Conservation (phyloP, 1,140 invertebrate genomes). For the Leptonema lineaticorne region DNA sequence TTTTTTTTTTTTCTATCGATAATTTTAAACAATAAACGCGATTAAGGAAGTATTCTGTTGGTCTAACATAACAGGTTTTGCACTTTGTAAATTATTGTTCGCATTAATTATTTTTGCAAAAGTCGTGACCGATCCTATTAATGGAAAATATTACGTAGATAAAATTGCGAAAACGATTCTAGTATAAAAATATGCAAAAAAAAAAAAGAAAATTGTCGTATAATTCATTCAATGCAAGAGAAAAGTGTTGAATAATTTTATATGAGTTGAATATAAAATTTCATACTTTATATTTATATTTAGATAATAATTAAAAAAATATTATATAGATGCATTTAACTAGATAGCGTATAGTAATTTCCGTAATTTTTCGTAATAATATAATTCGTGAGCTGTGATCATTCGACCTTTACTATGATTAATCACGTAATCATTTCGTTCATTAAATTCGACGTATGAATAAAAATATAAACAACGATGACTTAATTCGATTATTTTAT, state of each 20-base stretch:
- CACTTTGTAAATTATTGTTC: not conserved
- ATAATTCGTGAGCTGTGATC: not conserved
- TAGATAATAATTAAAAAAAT: no score
- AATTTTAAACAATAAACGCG: not conserved
- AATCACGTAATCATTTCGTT: not conserved
- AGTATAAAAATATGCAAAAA: not conserved
- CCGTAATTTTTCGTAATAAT: not conserved
- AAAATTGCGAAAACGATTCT: no score
- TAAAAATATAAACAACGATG: not conserved
- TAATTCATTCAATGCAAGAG: no score
- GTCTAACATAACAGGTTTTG: not conserved
- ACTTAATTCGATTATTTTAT: not conserved
- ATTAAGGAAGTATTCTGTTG: slow-evolving; percentile 3
- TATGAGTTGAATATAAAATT: no score
- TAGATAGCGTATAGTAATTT: no score
- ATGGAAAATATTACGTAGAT: no score
- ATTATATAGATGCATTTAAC: no score
- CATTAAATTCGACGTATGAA: not conserved
- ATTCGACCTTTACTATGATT: not conserved
- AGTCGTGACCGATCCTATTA: slow-evolving; percentile 3
- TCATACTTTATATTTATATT: no score
- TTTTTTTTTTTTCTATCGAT: no score
- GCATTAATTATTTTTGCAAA: not conserved
- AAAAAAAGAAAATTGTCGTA: no score
- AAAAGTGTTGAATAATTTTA: no score